Percentiles rank a stretch among this genome's conserved stretches.
Conservation (phyloP, 1,140 invertebrate genomes). For the Campoletis sonorensis region DNA sequence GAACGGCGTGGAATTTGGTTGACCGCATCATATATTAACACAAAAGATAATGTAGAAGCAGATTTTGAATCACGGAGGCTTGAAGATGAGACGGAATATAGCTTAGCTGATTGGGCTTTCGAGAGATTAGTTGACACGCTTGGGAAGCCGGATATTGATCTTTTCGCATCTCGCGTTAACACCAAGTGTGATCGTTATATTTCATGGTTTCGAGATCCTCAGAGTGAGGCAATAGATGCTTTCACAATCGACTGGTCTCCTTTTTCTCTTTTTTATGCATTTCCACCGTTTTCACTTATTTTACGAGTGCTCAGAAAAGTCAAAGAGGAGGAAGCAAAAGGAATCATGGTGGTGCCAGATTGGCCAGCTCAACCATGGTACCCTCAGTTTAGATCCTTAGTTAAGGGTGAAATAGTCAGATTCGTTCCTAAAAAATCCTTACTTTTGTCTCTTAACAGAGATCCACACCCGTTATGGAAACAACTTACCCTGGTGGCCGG, state of each 20-base stretch:
- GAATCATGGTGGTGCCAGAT: not conserved
- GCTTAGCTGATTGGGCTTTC: constrained; percentile 9
- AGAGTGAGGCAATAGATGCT: constrained; percentile 15
- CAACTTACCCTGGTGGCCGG: constrained; percentile 58
- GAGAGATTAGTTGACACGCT: constrained; percentile 15
- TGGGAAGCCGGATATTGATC: constrained; percentile 24
- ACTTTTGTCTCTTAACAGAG: constrained; percentile 36
- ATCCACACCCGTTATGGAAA: constrained; percentile 51
- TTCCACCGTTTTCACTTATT: not conserved
- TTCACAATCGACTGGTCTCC: constrained; percentile 14
- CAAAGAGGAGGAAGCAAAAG: not conserved
- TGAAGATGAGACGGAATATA: not conserved
- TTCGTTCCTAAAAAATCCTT: constrained; percentile 41
- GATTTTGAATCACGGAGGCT: not conserved
- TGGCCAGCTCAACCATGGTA: constrained; percentile 52
- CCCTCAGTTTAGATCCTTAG: constrained; percentile 31
- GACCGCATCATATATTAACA: no score
- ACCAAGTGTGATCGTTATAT: not conserved
- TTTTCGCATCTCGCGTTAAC: not conserved
- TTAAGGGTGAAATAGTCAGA: constrained; percentile 6
- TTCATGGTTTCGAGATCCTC: not conserved
- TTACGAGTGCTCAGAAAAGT: not conserved
- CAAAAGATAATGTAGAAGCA: no score
- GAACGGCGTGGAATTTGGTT: no score
- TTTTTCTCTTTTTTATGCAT: not conserved